Base-by-base conservation (phyloP, 92 coral and sea anemone species). In the Muricea muricata region DNA sequence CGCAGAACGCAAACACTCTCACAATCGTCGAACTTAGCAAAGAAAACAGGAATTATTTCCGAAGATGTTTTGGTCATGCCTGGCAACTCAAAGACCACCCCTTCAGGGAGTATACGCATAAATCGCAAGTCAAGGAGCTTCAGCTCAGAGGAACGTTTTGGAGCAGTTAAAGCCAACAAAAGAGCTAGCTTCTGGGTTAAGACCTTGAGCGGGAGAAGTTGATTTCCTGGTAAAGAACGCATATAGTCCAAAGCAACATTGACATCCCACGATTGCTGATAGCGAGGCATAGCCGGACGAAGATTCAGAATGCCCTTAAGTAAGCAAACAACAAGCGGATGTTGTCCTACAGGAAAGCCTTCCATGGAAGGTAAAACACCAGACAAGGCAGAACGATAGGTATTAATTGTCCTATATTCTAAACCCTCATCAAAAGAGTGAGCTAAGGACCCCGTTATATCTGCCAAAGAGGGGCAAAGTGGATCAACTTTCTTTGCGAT, bases 281-380 rank as follows among this genome's bases (percentile, higher is more conserved):
- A 84, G 18, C 88, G 88, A 13, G 82, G 88, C 60, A 72, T 32
- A 31, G 88, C 80, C 4, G 88, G 82, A 20, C 48, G 42, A 6
- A 50, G 33, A 25, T 52, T 37, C 11, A 52, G 37, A 55, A 84
- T 33, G 5, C 88, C 88, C 40, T 67, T 84, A 73, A 55, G 67
- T 17, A 58, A 58, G 67, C 67, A 30, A 58, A 24, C 14, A 58
- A 15, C 24, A 17, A 58, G 6, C 57, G 81, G 81, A 41, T 75
- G 81, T 75, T 45, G 42, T 48, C 21, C 81, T 17, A 75, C 81
- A 10, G 81, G 81, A 48, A 75, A 75, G 40, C 81, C 81, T 21
- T 35, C 81, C 23, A 75, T 75, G 7, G 81, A 66, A 3, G 81
- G 39, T 17, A 75, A 31, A 15, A 75, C 81, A 66, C 81, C 60